Conservation (phyloP, 37 sponge, comb jelly and placozoan genomes). For the Ianthella basta region DNA sequence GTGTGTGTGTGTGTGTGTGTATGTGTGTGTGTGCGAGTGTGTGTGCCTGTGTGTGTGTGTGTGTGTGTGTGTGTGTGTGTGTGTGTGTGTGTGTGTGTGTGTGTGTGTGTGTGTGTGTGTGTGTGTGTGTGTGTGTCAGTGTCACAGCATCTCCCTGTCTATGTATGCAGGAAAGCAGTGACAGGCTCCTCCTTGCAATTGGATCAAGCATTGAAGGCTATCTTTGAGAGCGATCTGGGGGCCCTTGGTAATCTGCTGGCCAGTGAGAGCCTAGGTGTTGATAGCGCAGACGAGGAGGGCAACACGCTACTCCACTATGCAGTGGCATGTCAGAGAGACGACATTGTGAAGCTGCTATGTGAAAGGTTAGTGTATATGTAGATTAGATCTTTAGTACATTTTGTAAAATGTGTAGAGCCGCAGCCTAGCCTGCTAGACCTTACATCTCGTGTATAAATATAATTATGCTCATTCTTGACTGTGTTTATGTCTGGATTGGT, state of each 20-base stretch:
- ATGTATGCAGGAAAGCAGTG: neutral
- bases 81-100: too few species aligned
- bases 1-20: too few species aligned
- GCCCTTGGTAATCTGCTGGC: slow-evolving; percentile 36
- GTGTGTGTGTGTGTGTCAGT: too few species aligned
- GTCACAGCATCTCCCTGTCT: neutral
- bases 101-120: too few species aligned
- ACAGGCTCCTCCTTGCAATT: slow-evolving; percentile 4
- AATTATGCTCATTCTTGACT: too few species aligned
- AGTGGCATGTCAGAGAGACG: slow-evolving; percentile 45
- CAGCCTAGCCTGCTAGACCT: neutral
- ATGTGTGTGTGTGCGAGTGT: too few species aligned
- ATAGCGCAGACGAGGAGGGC: slow-evolving; percentile 46
- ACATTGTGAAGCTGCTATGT: slow-evolving; percentile 41
- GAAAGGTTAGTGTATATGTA: slow-evolving; percentile 34
- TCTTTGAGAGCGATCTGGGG: slow-evolving; percentile 8
- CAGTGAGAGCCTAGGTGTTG: neutral
- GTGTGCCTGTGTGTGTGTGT: too few species aligned
- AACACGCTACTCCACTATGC: slow-evolving; percentile 79
- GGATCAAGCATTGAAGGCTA: slow-evolving; percentile 55
- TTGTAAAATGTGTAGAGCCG: neutral
- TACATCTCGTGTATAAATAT: too few species aligned
- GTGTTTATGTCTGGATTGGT: too few species aligned
- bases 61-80: too few species aligned
- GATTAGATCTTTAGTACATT: neutral